These are phyloP conservation scores for Brassicogethes aeneus DNA, from an alignment of 2,888 invertebrate genomes.

Conservation along the genomic window DNA sequence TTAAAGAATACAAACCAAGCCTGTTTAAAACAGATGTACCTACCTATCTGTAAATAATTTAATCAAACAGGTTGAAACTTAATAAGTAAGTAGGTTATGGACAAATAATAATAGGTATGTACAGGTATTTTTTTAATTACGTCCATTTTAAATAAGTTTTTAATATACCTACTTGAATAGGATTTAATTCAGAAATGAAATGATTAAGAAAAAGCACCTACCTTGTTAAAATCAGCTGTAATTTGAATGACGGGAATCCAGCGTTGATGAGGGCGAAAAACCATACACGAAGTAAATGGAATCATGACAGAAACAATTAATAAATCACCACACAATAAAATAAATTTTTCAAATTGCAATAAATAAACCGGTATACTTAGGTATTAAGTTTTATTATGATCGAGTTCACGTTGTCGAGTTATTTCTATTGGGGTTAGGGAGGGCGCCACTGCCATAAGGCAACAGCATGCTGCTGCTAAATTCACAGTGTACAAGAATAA, in stretches of 20 bases:
- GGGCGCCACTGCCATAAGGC: slow-evolving; percentile 5
- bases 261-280: neutral
- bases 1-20: too few relatives aligned
- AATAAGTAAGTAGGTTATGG: too few relatives aligned
- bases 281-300: neutral
- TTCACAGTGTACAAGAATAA: too few relatives aligned
- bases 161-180: too few relatives aligned
- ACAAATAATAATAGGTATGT: too few relatives aligned
- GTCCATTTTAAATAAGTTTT: too few relatives aligned
- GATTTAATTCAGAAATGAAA: too few relatives aligned
- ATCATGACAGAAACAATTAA: neutral
- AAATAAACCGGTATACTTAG: neutral
- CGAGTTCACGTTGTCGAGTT: slow-evolving; percentile 10
- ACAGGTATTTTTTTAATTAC: too few relatives aligned
- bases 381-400: neutral
- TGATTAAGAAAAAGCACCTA: neutral
- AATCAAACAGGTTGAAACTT: too few relatives aligned
- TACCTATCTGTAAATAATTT: too few relatives aligned
- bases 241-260: neutral
- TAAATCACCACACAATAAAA: neutral
- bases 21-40: too few relatives aligned
- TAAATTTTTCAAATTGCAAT: neutral
- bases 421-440: slow-evolving; percentile 10
- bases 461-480: too few relatives aligned
- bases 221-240: neutral